Evolutionary conservation across 2,113 vertebrate genomes (phyloP), one percentile per base, ranked within the genome.

Genomic region (Zapornia atra): DNA sequence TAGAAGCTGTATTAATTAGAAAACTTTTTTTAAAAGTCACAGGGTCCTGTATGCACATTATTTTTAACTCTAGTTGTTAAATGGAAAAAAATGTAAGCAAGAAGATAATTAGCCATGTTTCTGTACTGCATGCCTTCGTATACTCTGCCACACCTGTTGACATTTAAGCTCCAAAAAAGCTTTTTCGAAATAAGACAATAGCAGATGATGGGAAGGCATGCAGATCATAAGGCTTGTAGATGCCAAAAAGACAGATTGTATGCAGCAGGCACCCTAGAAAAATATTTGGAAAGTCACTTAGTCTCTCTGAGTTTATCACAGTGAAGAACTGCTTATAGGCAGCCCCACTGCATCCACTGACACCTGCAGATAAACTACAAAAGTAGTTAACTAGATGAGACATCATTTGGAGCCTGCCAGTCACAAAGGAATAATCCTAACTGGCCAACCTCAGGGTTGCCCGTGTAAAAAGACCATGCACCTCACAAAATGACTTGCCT

Each of bases 151-250:
- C 68, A 94, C 92, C 86, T 95, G 70, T 92, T 97, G 92, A 88
- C 56, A 83, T 93, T 94, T 89, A 90, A 95, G 66, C 95, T 97
- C 72, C 46, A 92, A 89, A 94, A 94, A 95, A 69, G n/a, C 11
- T 5, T 81, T 57, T 94, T 90, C 94, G 70, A 73, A 97, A 90
- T 19, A 78, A 92, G 80, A 91, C 75, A 95, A 71, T 79, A 73
- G 44, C 75, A 91, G 86, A 92, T 61, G 90, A 96, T 14, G 28
- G 60, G 50, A 91, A 92, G 69, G 46, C 75, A 56, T 91, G 78
- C 38, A 86, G 51, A 81, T 94, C 72, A 12, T 61, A 84, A 92
- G 65, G 69, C 69, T 94, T 54, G 57, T 71, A 83, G 79, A 83
- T 88, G 82, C 68, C 86, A 96, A 85, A 66, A 94, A 94, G 90